Evolutionary conservation across 2,113 vertebrate genomes (phyloP).

Genomic region (Cavia porcellus): DNA sequence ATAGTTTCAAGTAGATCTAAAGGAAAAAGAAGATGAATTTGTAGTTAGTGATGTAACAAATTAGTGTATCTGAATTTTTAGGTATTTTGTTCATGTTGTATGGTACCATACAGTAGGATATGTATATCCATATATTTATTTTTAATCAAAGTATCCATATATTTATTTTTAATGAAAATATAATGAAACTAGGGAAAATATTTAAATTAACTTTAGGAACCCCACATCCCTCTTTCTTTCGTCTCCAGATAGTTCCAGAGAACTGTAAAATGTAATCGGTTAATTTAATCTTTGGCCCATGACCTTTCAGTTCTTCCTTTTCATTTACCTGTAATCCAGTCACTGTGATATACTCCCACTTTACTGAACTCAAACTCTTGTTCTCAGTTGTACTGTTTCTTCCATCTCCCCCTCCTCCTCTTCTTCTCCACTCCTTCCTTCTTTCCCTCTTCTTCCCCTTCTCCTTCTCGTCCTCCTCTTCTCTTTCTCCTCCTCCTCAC

Average conservation of each 20-base stretch:
- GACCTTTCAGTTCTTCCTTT: background rate
- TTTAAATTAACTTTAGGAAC: background rate
- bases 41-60: conserved; percentile 1
- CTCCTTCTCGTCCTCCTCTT: too few species aligned
- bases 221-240: background rate
- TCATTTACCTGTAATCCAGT: background rate
- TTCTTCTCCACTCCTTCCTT: too few species aligned
- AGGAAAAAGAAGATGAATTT: conserved; percentile 3
- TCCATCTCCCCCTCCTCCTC: too few species aligned
- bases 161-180: conserved; percentile 17
- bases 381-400: conserved; percentile 12
- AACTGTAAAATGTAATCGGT: background rate
- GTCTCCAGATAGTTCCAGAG: background rate
- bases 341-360: background rate
- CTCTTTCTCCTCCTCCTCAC: too few species aligned
- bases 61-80: background rate
- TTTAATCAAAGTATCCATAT: conserved; percentile 18
- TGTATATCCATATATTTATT: background rate
- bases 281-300: background rate
- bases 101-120: background rate
- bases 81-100: background rate
- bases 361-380: background rate
- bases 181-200: conserved; percentile 2
- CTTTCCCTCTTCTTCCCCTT: too few species aligned
- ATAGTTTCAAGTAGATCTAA: conserved; percentile 35